These are phyloP conservation scores for Hippocampus zosterae DNA, from an alignment of 2,113 vertebrate genomes.

Conservation along the genomic window DNA sequence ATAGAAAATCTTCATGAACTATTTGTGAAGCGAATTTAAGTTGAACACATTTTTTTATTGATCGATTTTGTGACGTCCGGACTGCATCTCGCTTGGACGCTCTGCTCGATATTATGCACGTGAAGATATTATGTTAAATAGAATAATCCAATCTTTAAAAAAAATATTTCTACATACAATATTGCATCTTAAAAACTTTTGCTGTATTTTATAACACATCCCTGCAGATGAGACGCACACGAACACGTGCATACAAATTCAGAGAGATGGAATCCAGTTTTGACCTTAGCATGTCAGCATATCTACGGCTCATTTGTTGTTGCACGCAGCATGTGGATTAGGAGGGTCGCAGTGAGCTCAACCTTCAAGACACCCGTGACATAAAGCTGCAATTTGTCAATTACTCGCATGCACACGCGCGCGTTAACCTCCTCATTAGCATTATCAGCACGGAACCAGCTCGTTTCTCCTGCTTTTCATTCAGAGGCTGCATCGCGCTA, in stretches of 20 bases:
- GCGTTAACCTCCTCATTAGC: constrained; percentile 35
- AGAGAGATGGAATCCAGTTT: constrained; percentile 9
- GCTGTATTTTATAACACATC: background rate
- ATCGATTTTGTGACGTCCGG: too few species aligned
- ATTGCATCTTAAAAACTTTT: background rate
- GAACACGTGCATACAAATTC: background rate
- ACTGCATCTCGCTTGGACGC: too few species aligned
- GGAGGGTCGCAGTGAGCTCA: constrained; percentile 25
- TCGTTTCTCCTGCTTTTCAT: constrained; percentile 49
- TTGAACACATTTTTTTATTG: too few species aligned
- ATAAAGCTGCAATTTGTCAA: constrained; percentile 15
- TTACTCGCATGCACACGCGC: background rate
- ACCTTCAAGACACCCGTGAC: constrained; percentile 37
- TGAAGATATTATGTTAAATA: background rate
- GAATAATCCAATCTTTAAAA: background rate
- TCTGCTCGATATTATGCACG: too few species aligned
- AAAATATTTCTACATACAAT: background rate
- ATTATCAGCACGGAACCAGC: constrained; percentile 38
- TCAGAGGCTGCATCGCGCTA: constrained; percentile 33
- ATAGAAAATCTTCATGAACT: too few species aligned
- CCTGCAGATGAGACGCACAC: constrained; percentile 4
- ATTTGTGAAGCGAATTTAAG: too few species aligned
- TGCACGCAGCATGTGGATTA: constrained; percentile 11
- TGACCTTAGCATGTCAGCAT: constrained; percentile 55
- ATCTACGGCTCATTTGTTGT: constrained; percentile 45